These are phyloP conservation scores for Drosophila punjabiensis DNA, from an alignment of 1,140 invertebrate genomes.

Conservation along the genomic window DNA sequence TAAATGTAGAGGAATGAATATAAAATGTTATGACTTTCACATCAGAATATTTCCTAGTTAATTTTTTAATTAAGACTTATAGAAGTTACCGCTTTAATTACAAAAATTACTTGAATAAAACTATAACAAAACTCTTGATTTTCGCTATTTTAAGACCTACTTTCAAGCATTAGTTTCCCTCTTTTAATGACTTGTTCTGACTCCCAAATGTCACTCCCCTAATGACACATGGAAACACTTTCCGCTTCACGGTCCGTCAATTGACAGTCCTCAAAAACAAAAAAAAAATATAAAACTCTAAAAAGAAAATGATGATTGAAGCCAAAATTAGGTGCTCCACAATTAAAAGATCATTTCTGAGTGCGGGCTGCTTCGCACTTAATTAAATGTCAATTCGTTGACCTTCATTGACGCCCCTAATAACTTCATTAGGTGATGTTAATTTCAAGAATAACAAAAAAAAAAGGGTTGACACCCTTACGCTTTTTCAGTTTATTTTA, in stretches of 20 bases:
- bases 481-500: conserved; percentile 20
- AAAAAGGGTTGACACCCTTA: conserved; percentile 59
- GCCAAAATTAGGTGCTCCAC: conserved; percentile 66
- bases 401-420: conserved; percentile 76
- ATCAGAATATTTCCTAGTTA: background rate
- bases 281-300: background rate
- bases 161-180: background rate
- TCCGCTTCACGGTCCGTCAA: conserved; percentile 61
- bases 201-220: conserved; percentile 22
- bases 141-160: background rate
- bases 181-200: conserved; percentile 10
- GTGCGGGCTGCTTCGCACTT: conserved; percentile 69
- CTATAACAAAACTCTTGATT: background rate
- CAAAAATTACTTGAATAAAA: background rate
- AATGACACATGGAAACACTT: conserved; percentile 49
- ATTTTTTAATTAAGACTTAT: background rate
- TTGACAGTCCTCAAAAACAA: conserved; percentile 42
- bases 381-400: conserved; percentile 82
- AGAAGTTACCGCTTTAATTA: background rate
- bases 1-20: background rate
- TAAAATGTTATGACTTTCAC: background rate
- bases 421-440: conserved; percentile 72
- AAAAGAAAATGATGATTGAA: conserved; percentile 55
- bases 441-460: conserved; percentile 2
- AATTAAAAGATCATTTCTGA: conserved; percentile 77